phyloP scores from a whole-genome alignment of 1,140 invertebrate genomes.

The Pachyrhynchus sulphureomaculatus region DNA sequence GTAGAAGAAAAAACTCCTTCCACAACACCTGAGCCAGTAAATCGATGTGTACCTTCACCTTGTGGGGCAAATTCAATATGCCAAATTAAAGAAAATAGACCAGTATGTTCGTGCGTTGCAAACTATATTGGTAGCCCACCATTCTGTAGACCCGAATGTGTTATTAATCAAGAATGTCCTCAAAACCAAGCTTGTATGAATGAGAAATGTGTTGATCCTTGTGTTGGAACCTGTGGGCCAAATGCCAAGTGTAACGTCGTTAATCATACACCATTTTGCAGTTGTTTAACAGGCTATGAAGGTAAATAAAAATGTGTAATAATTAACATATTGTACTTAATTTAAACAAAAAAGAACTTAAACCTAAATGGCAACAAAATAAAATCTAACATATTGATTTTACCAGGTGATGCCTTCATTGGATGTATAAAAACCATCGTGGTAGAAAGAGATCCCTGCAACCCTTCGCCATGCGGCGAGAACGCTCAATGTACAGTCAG shows the following conservation, averaged over 20 bases:
- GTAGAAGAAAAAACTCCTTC: slow-evolving; percentile 49
- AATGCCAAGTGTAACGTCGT: slow-evolving; percentile 80
- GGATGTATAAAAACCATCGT: slow-evolving; percentile 63
- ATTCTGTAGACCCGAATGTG: slow-evolving; percentile 73
- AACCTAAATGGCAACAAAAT: too few species aligned
- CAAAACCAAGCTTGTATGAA: slow-evolving; percentile 74
- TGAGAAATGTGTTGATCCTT: slow-evolving; percentile 79
- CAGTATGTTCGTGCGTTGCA: slow-evolving; percentile 75
- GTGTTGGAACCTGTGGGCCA: slow-evolving; percentile 70
- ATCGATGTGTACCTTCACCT: slow-evolving; percentile 77
- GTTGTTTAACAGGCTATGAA: slow-evolving; percentile 71
- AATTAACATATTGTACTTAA: too few species aligned
- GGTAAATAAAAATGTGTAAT: too few species aligned
- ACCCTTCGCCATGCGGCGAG: slow-evolving; percentile 78
- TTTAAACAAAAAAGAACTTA: too few species aligned
- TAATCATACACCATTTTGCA: slow-evolving; percentile 80
- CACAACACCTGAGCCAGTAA: slow-evolving; percentile 52
- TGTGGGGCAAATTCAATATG: slow-evolving; percentile 86
- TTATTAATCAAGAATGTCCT: slow-evolving; percentile 74
- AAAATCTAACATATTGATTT: too few species aligned
- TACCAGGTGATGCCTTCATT: slow-evolving; percentile 71
- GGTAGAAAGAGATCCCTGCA: slow-evolving; percentile 62
- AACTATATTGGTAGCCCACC: slow-evolving; percentile 74
- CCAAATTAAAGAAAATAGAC: slow-evolving; percentile 73
- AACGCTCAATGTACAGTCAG: slow-evolving; percentile 74